These are phyloP conservation scores for Cotesia vestalis DNA, from an alignment of 1,140 invertebrate genomes.

Conservation along the genomic window DNA sequence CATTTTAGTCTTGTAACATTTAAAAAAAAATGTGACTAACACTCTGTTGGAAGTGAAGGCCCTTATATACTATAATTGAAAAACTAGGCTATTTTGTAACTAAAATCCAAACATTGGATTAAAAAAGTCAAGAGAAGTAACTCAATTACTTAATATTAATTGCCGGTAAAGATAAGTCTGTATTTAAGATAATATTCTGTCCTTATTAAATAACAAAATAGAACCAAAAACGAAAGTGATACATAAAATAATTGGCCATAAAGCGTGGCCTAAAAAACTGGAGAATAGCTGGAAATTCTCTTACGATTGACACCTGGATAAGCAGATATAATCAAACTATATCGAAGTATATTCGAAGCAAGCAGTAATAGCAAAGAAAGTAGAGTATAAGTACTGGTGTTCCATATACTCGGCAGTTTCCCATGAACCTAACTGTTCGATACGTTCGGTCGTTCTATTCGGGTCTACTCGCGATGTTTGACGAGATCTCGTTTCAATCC, in stretches of 20 bases:
- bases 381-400: constrained; percentile 22
- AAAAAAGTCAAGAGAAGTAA: too few relatives aligned
- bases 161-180: too few relatives aligned
- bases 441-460: constrained; percentile 24
- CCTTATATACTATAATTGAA: too few relatives aligned
- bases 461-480: constrained; percentile 49
- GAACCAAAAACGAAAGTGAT: too few relatives aligned
- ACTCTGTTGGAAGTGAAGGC: too few relatives aligned
- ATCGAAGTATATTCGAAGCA: background rate
- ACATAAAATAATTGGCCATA: background rate
- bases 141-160: too few relatives aligned
- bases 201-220: too few relatives aligned
- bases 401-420: constrained; percentile 47
- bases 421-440: constrained; percentile 60
- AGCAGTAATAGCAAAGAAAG: constrained; percentile 22
- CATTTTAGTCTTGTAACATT: too few relatives aligned
- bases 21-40: too few relatives aligned
- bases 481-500: constrained; percentile 64
- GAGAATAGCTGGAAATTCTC: background rate
- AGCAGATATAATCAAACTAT: constrained; percentile 10
- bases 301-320: constrained; percentile 30
- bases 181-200: too few relatives aligned
- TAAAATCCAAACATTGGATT: too few relatives aligned
- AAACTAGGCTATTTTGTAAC: too few relatives aligned
- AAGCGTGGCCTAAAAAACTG: background rate